Evolutionary conservation across 2,113 vertebrate species (phyloP).

Genomic region (Etheostoma cragini): DNA sequence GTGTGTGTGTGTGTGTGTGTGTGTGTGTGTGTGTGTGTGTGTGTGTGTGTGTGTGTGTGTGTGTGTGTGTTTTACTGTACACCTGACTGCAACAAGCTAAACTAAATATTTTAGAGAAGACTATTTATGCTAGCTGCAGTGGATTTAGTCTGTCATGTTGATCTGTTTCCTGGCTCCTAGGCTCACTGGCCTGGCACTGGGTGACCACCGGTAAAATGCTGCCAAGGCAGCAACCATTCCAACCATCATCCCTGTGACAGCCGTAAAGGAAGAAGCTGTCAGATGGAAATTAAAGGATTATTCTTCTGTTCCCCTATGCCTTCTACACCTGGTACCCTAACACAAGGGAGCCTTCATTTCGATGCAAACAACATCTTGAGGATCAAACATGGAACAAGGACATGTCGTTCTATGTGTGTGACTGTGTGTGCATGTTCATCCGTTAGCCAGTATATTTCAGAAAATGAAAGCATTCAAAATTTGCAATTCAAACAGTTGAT

Average conservation of each 20-base stretch:
- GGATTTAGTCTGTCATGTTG: conserved; percentile 28
- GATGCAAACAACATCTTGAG: conserved; percentile 24
- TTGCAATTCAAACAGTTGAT: not conserved
- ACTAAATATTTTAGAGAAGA: not conserved
- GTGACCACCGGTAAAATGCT: conserved; percentile 47
- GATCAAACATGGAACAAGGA: not conserved
- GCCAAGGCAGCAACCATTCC: conserved; percentile 45
- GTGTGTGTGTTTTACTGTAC: conserved; percentile 9
- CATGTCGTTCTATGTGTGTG: not conserved
- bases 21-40: conserved; percentile 8
- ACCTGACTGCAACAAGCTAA: conserved; percentile 10
- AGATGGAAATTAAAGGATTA: conserved; percentile 50
- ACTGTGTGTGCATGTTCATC: not conserved
- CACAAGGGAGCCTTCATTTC: conserved; percentile 47
- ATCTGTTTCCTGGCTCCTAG: conserved; percentile 46
- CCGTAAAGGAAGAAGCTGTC: conserved; percentile 57
- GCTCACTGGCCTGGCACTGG: conserved; percentile 43
- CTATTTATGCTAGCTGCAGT: conserved; percentile 16
- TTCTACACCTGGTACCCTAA: not conserved
- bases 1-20: conserved; percentile 21
- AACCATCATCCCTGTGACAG: conserved; percentile 38
- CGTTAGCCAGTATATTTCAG: no score
- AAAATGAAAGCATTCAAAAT: no score
- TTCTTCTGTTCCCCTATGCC: conserved; percentile 28
- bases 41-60: conserved; percentile 7